Evolutionary conservation across 2,797 vertebrate genomes (phyloP), one percentile per base, ranked within the genome.

Genomic region (Muscicapa striata): DNA sequence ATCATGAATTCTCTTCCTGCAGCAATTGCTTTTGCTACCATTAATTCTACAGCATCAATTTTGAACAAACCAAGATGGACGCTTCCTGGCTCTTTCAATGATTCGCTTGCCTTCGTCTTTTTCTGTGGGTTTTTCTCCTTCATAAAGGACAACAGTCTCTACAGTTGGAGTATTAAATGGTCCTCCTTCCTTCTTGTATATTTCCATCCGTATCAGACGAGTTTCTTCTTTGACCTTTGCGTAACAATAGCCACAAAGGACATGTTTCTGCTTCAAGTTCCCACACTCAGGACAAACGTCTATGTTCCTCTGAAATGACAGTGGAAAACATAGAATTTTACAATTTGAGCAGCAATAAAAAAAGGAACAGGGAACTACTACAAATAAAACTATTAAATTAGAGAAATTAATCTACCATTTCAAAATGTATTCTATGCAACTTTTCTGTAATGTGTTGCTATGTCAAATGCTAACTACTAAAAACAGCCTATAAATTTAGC

Each of bases 161-260:
- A 98, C 30, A 2, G 97, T 14, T 2, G 99, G 98, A 49, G 98
- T 96, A 76, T 97, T 98, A 73, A 98, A 98, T 2, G 99, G 99
- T n/a, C 98, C 98, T 6, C 98, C 98, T 97, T 99, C 99, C 96
- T 98, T 98, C 20, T 94, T 96, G 29, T 61, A 8, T 3, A 99
- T 99, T 97, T 99, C 98, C 11, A 92, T 69, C 70, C 98, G 97
- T 91, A 99, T 98, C 83, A 96, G 78, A 15, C 24, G 38, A 0
- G 99, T 99, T 97, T 99, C 99, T 90, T 75, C 97, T 87, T 97
- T 84, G 54, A 99, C 98, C 67, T 99, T 99, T 17, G 98, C 95
- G 2, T 99, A 99, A 97, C 99, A 99, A 92, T 98, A 98, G 82
- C 98, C 98, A 96, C 99, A 99, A 79, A 99, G 97, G 66, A 98